Evolutionary conservation across 2,797 vertebrate species (phyloP).

Genomic region (Rhyacichthys aspro): DNA sequence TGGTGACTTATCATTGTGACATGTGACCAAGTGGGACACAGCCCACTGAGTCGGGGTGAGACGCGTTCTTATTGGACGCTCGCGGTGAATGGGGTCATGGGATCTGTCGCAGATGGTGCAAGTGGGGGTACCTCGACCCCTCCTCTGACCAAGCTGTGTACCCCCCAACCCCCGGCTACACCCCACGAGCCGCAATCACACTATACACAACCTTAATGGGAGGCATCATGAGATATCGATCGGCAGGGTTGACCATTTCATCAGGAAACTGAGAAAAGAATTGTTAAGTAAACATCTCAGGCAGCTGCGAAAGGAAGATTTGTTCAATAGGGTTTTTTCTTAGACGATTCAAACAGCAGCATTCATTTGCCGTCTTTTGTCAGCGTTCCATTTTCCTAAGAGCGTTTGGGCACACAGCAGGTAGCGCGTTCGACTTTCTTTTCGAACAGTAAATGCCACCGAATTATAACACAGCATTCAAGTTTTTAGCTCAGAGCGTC

Average conservation of each 20-base stretch:
- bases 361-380: slow-evolving; percentile 16
- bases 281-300: slow-evolving; percentile 12
- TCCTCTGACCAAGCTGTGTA: slow-evolving; percentile 23
- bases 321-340: slow-evolving; percentile 15
- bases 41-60: slow-evolving; percentile 47
- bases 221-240: slow-evolving; percentile 45
- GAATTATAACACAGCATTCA: slow-evolving; percentile 8
- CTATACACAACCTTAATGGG: slow-evolving; percentile 47
- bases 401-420: slow-evolving; percentile 13
- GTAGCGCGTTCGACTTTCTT: not conserved
- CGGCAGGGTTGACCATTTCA: slow-evolving; percentile 28
- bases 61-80: slow-evolving; percentile 38
- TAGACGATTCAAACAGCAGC: slow-evolving; percentile 23
- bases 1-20: slow-evolving; percentile 51
- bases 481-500: slow-evolving; percentile 16
- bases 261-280: slow-evolving; percentile 34
- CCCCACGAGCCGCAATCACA: slow-evolving; percentile 27
- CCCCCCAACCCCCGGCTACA: slow-evolving; percentile 21
- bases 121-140: slow-evolving; percentile 52
- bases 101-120: slow-evolving; percentile 75
- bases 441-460: slow-evolving; percentile 24
- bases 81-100: slow-evolving; percentile 71
- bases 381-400: slow-evolving; percentile 10
- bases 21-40: slow-evolving; percentile 55
- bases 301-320: slow-evolving; percentile 8